Evolutionary conservation across 2,888 invertebrate genomes (phyloP).

Genomic region (Ectemnius lituratus): DNA sequence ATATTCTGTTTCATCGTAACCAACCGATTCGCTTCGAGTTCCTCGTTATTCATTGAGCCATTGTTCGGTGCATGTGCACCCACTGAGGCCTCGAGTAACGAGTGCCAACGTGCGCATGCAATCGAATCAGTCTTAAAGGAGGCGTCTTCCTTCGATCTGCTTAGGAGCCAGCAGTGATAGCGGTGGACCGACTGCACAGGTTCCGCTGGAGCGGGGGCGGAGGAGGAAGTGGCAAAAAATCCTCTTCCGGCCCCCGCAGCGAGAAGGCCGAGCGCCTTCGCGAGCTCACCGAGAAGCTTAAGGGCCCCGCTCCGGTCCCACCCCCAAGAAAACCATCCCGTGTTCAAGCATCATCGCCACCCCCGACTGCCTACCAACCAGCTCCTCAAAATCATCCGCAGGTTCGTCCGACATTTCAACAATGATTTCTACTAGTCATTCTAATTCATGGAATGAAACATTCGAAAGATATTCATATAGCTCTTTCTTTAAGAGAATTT

Average conservation of each 20-base stretch:
- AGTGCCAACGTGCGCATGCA: no score
- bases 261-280: constrained; percentile 86
- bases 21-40: no score
- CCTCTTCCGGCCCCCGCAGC: constrained; percentile 77
- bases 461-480: no score
- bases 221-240: constrained; percentile 72
- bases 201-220: constrained; percentile 80
- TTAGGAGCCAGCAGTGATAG: constrained; percentile 80
- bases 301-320: constrained; percentile 80
- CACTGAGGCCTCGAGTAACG: no score
- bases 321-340: constrained; percentile 72
- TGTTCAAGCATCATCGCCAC: constrained; percentile 74
- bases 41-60: no score
- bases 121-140: background rate
- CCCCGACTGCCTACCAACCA: constrained; percentile 58
- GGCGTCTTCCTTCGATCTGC: background rate
- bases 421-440: constrained; percentile 14
- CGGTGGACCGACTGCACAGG: constrained; percentile 90
- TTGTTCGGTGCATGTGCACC: no score
- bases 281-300: constrained; percentile 89
- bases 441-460: constrained; percentile 6
- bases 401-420: constrained; percentile 70
- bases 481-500: background rate
- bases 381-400: constrained; percentile 78
- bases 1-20: background rate